Conservation (phyloP, 2,888 invertebrate genomes). For the Nemapogon koenigi region DNA sequence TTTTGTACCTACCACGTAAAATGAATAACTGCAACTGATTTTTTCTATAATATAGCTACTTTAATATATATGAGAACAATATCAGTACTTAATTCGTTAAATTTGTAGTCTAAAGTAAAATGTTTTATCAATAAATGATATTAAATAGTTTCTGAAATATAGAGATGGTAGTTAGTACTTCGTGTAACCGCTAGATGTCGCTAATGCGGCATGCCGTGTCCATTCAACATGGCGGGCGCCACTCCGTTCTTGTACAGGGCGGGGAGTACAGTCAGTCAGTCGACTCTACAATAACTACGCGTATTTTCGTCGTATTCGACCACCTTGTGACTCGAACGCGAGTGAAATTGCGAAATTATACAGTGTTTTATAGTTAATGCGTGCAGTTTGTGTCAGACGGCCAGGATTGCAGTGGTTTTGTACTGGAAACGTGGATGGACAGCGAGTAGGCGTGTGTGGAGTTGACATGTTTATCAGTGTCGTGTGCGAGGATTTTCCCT, state of each 20-base stretch:
- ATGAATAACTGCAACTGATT: too few species aligned
- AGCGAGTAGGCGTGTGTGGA: conserved; percentile 64
- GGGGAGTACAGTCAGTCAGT: conserved; percentile 60
- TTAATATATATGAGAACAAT: too few species aligned
- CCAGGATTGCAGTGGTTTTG: conserved; percentile 47
- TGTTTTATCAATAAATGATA: too few species aligned
- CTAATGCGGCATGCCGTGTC: neutral
- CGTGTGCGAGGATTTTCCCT: conserved; percentile 66
- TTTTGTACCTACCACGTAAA: too few species aligned
- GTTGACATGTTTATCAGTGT: conserved; percentile 67
- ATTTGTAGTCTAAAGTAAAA: too few species aligned
- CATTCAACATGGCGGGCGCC: conserved; percentile 55
- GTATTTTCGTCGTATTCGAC: conserved; percentile 55
- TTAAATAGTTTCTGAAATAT: too few species aligned
- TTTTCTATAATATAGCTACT: too few species aligned
- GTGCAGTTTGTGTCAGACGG: conserved; percentile 50
- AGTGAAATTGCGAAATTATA: conserved; percentile 53
- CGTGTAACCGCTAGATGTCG: conserved; percentile 9
- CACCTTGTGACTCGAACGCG: conserved; percentile 58
- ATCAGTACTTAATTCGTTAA: too few species aligned
- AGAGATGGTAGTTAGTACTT: neutral
- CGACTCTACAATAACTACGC: conserved; percentile 57
- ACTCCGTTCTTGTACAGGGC: conserved; percentile 62
- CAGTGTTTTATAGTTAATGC: conserved; percentile 52
- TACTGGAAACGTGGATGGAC: conserved; percentile 58